Evolutionary conservation across 1,140 invertebrate species (phyloP).

Genomic region (Meteorus sp.): DNA sequence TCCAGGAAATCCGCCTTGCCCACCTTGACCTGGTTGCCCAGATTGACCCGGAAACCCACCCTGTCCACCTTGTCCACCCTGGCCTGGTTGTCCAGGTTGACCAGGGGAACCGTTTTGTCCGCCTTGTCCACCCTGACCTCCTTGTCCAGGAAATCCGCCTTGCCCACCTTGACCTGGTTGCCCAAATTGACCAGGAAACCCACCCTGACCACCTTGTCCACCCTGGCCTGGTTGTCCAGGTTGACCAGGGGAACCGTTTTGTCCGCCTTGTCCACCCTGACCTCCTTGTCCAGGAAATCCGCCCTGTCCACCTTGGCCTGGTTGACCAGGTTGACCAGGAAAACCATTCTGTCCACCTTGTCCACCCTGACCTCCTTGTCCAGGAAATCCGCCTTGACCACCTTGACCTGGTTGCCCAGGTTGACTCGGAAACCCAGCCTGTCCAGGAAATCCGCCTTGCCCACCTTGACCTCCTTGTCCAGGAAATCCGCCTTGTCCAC

Average conservation of each 20-base stretch:
- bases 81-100: slow-evolving; percentile 25
- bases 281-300: too few species aligned
- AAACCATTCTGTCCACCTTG: slow-evolving; percentile 14
- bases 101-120: slow-evolving; percentile 24
- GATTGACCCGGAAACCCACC: slow-evolving; percentile 26
- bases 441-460: too few species aligned
- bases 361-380: too few species aligned
- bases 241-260: background rate
- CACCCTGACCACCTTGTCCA: slow-evolving; percentile 11
- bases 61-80: slow-evolving; percentile 25
- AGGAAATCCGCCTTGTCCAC: slow-evolving; percentile 18
- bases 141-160: slow-evolving; percentile 14
- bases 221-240: slow-evolving; percentile 29
- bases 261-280: slow-evolving; percentile 24
- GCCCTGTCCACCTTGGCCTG: background rate
- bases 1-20: slow-evolving; percentile 14
- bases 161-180: slow-evolving; percentile 14
- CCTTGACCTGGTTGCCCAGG: slow-evolving; percentile 22
- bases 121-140: slow-evolving; percentile 18
- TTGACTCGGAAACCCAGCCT: slow-evolving; percentile 24
- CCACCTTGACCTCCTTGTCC: slow-evolving; percentile 28
- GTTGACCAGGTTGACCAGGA: slow-evolving; percentile 23
- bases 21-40: slow-evolving; percentile 8
- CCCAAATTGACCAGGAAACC: background rate
- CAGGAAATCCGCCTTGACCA: too few species aligned